phyloP scores from a whole-genome alignment of 2,113 vertebrate genomes.

The Xiphophorus maculatus region DNA sequence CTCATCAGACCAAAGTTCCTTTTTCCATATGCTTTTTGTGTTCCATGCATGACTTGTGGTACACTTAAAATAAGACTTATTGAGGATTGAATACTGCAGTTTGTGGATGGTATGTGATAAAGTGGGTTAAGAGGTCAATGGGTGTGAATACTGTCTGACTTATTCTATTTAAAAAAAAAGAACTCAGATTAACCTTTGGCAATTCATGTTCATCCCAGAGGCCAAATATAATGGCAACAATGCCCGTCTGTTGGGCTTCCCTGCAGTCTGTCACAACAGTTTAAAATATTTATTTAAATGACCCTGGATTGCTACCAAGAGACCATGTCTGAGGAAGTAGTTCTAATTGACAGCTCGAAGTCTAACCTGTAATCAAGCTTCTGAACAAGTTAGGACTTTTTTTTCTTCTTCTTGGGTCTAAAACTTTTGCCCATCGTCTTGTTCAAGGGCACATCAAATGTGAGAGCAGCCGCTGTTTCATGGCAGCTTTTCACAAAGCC shows the following conservation, averaged over 20 bases:
- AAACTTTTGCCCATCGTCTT: not conserved
- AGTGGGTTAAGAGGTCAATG: too few relatives aligned
- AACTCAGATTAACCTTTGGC: constrained; percentile 31
- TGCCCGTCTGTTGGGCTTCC: constrained; percentile 55
- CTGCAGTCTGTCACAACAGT: constrained; percentile 22
- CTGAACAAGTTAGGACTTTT: not conserved
- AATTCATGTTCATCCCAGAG: constrained; percentile 24
- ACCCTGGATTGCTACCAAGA: constrained; percentile 20
- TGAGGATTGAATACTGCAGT: not conserved
- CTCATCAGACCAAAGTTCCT: too few relatives aligned
- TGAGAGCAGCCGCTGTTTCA: not conserved
- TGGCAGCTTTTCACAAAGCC: not conserved
- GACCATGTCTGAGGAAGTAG: constrained; percentile 25
- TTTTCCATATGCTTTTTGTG: too few relatives aligned
- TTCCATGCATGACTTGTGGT: too few relatives aligned
- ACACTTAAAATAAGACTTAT: not conserved
- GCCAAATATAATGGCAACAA: constrained; percentile 37
- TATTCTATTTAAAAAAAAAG: constrained; percentile 20
- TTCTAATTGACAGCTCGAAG: constrained; percentile 42
- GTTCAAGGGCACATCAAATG: not conserved
- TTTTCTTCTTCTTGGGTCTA: not conserved
- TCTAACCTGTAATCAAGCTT: constrained; percentile 41
- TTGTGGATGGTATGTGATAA: too few relatives aligned
- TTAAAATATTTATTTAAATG: constrained; percentile 33
- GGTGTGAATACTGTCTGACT: not conserved